Evolutionary conservation across 2,113 vertebrate genomes (phyloP).

Genomic region (Natator depressus): DNA sequence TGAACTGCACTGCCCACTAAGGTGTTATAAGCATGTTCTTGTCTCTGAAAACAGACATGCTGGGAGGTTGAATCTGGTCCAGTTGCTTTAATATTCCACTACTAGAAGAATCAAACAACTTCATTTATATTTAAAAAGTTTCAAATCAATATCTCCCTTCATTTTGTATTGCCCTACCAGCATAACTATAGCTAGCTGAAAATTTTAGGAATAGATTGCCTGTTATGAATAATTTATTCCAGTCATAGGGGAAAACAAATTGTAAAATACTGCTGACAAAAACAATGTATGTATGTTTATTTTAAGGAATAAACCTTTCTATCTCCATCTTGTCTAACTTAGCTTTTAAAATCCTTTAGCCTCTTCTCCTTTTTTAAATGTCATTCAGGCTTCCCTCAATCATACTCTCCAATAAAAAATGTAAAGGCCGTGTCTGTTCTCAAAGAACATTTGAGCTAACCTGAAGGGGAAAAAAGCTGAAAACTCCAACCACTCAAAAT

Average conservation of each 20-base stretch:
- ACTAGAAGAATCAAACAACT: slow-evolving; percentile 67
- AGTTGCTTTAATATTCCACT: slow-evolving; percentile 48
- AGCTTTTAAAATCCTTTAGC: slow-evolving; percentile 38
- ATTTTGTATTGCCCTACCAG: slow-evolving; percentile 57
- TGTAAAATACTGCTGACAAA: slow-evolving; percentile 69
- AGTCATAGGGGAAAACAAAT: slow-evolving; percentile 66
- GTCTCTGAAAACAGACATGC: slow-evolving; percentile 28
- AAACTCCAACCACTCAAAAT: not conserved
- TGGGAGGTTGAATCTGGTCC: slow-evolving; percentile 34
- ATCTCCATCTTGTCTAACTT: slow-evolving; percentile 14
- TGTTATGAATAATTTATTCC: slow-evolving; percentile 71
- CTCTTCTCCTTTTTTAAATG: slow-evolving; percentile 33
- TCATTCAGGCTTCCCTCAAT: slow-evolving; percentile 29
- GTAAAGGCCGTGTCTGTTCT: slow-evolving; percentile 8
- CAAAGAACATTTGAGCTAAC: slow-evolving; percentile 16
- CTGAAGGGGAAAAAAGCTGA: slow-evolving; percentile 32
- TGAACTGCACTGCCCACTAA: slow-evolving; percentile 1
- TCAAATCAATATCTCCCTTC: slow-evolving; percentile 80
- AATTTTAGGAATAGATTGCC: slow-evolving; percentile 66
- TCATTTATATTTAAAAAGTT: slow-evolving; percentile 84
- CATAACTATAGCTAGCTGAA: slow-evolving; percentile 66
- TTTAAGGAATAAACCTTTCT: slow-evolving; percentile 46
- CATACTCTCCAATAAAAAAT: slow-evolving; percentile 16
- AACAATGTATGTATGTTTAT: slow-evolving; percentile 52
- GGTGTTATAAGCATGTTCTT: not conserved